Conservation (phyloP, 1,140 invertebrate species). For the Chironomus tepperi region DNA sequence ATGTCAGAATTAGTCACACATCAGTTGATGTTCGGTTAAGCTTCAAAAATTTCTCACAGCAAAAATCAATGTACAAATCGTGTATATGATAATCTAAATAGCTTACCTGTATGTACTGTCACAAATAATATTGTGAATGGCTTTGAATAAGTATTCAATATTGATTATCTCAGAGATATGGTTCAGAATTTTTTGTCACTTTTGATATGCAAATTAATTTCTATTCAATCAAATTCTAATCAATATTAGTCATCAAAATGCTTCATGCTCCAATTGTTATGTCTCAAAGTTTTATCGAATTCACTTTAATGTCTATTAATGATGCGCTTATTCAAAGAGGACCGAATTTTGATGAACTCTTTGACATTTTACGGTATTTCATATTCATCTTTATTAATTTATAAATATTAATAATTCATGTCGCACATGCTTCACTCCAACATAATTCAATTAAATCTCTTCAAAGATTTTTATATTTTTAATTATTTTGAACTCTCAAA, state of each 20-base stretch:
- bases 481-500: neutral
- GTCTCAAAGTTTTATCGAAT: neutral
- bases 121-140: too few species aligned
- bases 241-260: neutral
- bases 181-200: neutral
- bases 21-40: neutral
- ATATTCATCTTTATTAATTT: neutral
- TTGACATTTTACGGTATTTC: neutral
- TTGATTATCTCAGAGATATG: too few species aligned
- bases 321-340: neutral
- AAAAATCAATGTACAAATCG: neutral
- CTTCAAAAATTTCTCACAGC: neutral
- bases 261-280: conserved; percentile 18
- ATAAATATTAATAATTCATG: neutral
- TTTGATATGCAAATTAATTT: neutral
- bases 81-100: neutral
- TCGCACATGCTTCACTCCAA: neutral
- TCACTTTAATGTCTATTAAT: neutral
- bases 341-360: neutral
- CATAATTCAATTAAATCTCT: conserved; percentile 9
- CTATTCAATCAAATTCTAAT: neutral
- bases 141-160: too few species aligned
- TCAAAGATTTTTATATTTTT: neutral
- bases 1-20: conserved; percentile 12
- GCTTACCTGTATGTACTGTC: neutral